Evolutionary conservation across 1,140 invertebrate genomes (phyloP), one percentile per base, ranked within the genome.

Genomic region (Medauroidea extradentata): DNA sequence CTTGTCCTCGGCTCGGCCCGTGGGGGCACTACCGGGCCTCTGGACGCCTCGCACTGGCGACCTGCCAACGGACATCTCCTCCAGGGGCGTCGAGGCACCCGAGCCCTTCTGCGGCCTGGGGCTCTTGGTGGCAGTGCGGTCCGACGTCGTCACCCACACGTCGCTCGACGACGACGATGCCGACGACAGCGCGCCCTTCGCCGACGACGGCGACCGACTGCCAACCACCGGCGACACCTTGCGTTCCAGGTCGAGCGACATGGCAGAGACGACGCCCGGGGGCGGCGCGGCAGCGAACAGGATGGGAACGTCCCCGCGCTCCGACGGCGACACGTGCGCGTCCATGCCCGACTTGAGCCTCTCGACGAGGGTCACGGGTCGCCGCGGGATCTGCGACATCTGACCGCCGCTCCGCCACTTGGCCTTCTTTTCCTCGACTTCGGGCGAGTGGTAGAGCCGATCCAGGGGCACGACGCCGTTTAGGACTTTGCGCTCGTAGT

Each of bases 81-180:
- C 56, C 13, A 57, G 44, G 0, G 78, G 79, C 16, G 79, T 81
- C 1, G 79, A 81, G 0, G 75, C 75, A 0, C 77, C 77, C 1
- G 79, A 81, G 62, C 77, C 76, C 62, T 78, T 78, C 0, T 71
- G 71, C 62, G 78, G 78, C 27, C 74, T 73, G 8, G 75, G 74
- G 56, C 75, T 78, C 50, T 77, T 78, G 2, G 76, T 78, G 2
- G 74, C 72, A 1, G 78, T 79, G 29, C 77, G 66, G 56, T 79
- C 79, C 2, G 78, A 79, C 0, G 79, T 78, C 2, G 78, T 80
- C 23, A 81, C 66, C 78, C 79, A 81, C 21, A 80, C 76, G 34
- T 82, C 80, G 57, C 79, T 81, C 53, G 78, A 79, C 3, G 78
- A 79, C 0, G 81, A 82, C 1, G 80, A 81, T 9, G 77, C 77